These are phyloP conservation scores for Xylocampa areola DNA, from an alignment of 2,888 invertebrate genomes.

Conservation along the genomic window DNA sequence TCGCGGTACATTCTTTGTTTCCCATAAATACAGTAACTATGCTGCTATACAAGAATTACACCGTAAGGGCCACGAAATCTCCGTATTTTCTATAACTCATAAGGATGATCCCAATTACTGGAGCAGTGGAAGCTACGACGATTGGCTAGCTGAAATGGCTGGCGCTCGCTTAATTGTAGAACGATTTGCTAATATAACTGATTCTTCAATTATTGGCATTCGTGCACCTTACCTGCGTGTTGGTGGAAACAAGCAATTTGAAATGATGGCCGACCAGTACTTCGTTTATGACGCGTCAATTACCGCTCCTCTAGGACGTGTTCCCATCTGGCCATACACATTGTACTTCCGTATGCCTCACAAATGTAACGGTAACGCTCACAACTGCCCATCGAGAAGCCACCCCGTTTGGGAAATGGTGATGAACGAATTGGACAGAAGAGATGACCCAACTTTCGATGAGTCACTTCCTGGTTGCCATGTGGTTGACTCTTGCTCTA, in stretches of 20 bases:
- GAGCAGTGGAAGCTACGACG: slow-evolving; percentile 96
- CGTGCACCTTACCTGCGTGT: slow-evolving; percentile 97
- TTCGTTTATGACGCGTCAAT: slow-evolving; percentile 98
- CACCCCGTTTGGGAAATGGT: slow-evolving; percentile 99
- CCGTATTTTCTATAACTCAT: slow-evolving; percentile 97
- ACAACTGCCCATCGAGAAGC: slow-evolving; percentile 96
- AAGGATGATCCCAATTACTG: slow-evolving; percentile 98
- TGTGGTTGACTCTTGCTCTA: slow-evolving; percentile 98
- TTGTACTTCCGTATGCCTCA: slow-evolving; percentile 99
- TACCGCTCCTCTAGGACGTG: slow-evolving; percentile 95
- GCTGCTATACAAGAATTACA: slow-evolving; percentile 97
- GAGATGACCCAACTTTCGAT: slow-evolving; percentile 98
- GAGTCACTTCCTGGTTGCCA: slow-evolving; percentile 98
- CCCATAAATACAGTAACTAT: slow-evolving; percentile 97
- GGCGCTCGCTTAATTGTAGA: slow-evolving; percentile 96
- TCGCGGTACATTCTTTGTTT: slow-evolving; percentile 97
- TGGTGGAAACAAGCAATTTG: slow-evolving; percentile 98
- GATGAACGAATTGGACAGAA: slow-evolving; percentile 97
- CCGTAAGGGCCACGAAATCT: slow-evolving; percentile 96
- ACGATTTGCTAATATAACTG: slow-evolving; percentile 97
- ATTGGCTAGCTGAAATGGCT: slow-evolving; percentile 98
- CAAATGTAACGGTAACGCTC: slow-evolving; percentile 98
- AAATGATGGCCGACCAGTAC: slow-evolving; percentile 99
- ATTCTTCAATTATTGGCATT: slow-evolving; percentile 96
- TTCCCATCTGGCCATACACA: slow-evolving; percentile 99